Conservation (phyloP, 2,797 vertebrate species). For the Pseudotriccus pelzelni region DNA sequence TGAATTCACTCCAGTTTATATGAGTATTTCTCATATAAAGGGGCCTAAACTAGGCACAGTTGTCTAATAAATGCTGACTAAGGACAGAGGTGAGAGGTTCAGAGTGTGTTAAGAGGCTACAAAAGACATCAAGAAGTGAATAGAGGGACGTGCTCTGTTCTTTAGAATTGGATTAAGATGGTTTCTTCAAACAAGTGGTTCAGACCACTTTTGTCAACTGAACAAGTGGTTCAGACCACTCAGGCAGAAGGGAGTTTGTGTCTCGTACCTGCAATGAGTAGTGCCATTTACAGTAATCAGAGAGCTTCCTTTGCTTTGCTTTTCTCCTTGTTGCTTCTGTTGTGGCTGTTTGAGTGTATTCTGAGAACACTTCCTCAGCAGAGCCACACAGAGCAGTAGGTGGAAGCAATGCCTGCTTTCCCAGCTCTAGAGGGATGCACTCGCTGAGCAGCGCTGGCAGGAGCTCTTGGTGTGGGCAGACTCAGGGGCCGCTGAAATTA, state of each 20-base stretch:
- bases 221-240: not conserved
- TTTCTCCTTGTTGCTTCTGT: not conserved
- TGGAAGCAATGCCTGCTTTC: not conserved
- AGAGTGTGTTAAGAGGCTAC: not conserved
- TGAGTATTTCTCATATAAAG: not conserved
- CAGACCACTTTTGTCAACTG: not conserved
- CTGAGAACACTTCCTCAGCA: not conserved
- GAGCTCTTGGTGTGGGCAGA: not conserved
- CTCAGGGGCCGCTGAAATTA: not conserved
- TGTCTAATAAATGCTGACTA: not conserved
- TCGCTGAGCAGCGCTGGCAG: not conserved
- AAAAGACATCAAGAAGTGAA: not conserved
- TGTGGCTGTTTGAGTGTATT: not conserved
- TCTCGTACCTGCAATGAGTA: not conserved
- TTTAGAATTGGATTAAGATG: not conserved
- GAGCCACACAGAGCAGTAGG: not conserved
- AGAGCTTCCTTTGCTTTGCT: not conserved
- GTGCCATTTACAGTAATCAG: not conserved
- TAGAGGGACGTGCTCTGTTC: not conserved
- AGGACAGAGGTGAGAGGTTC: not conserved
- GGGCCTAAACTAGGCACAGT: not conserved
- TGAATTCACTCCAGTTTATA: not conserved
- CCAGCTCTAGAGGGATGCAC: too few species aligned
- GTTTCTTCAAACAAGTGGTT: not conserved
- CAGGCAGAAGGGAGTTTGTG: not conserved